Evolutionary conservation across 92 coral and sea anemone genomes (phyloP), one percentile per base, ranked within the genome.

Genomic region (Galaxea fascicularis): DNA sequence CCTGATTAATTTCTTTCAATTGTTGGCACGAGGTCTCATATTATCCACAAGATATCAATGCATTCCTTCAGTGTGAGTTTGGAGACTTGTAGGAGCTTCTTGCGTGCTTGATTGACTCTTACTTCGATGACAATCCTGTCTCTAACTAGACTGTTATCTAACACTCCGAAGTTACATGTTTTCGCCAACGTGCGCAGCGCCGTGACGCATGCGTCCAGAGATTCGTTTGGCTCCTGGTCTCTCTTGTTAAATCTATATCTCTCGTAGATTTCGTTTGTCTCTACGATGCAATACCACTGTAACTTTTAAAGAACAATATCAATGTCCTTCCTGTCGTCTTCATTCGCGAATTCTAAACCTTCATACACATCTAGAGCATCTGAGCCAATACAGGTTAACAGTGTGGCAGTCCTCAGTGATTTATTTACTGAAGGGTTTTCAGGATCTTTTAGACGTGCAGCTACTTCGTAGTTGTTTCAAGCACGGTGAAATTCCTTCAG

Each of bases 121-220:
- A 85, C 81, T 10, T 90, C 95, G 27, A 85, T 44, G 47, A 88
- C 91, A 72, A 88, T 80, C 73, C 88, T 44, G 52, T 85, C 92
- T 74, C 89, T 64, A 26, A 90, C 27, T 25, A 90, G 78, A 51
- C 78, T 88, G 30, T 89, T 82, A 52, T 86, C 85, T 25, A 91
- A 82, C 39, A 79, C 52, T 18, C 97, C 93, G 63, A 80, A 91
- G 85, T 91, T 93, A 39, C 91, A 93, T 17, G 91, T 91, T 54
- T 91, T 86, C 4, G 95, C 92, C 83, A 91, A 78, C 3, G 85
- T 79, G 25, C 82, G 79, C 24, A 91, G 83, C 65, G 91, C 91
- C 52, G 97, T 82, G 82, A 90, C 89, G 77, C 86, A 89, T 8
- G 93, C 89, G 71, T 94, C 95, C 30, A 92, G 66, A 3, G 95